These are phyloP conservation scores for Tarsius wallacei DNA, from an alignment of 2,797 vertebrate species.

Conservation along the genomic window DNA sequence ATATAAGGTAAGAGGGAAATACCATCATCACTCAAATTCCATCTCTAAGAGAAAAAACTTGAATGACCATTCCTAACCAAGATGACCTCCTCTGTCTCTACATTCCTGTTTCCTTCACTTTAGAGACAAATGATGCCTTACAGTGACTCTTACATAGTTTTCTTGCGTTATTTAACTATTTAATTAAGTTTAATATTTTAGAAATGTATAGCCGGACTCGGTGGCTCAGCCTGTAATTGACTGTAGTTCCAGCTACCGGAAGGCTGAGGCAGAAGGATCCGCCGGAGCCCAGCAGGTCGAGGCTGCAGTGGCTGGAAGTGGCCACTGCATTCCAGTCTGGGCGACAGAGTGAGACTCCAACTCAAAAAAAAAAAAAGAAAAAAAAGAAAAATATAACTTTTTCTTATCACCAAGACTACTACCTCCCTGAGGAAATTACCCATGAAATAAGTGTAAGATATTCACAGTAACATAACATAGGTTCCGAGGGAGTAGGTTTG, in stretches of 20 bases:
- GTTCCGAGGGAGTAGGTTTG: not conserved
- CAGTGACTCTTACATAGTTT: not conserved
- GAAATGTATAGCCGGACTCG: too few species aligned
- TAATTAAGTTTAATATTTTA: not conserved
- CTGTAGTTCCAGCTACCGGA: too few species aligned
- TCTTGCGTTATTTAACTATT: not conserved
- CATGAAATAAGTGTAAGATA: not conserved
- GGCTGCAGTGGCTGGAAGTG: too few species aligned
- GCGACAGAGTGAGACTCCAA: too few species aligned
- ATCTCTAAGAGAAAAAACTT: not conserved
- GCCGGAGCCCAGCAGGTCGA: too few species aligned
- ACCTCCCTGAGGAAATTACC: not conserved
- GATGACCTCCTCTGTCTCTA: not conserved
- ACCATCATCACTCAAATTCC: not conserved
- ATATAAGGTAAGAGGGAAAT: not conserved
- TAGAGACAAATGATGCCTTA: not conserved
- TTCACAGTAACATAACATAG: not conserved
- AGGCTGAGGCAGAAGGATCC: too few species aligned
- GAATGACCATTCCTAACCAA: not conserved
- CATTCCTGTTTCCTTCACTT: not conserved
- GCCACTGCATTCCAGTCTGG: too few species aligned
- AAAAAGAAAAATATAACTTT: too few species aligned
- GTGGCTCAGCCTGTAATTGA: too few species aligned
- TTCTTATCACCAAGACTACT: not conserved
- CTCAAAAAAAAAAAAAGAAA: too few species aligned